Evolutionary conservation across 2,888 invertebrate genomes (phyloP).

Genomic region (Kuschelorhynchus macadamiae): DNA sequence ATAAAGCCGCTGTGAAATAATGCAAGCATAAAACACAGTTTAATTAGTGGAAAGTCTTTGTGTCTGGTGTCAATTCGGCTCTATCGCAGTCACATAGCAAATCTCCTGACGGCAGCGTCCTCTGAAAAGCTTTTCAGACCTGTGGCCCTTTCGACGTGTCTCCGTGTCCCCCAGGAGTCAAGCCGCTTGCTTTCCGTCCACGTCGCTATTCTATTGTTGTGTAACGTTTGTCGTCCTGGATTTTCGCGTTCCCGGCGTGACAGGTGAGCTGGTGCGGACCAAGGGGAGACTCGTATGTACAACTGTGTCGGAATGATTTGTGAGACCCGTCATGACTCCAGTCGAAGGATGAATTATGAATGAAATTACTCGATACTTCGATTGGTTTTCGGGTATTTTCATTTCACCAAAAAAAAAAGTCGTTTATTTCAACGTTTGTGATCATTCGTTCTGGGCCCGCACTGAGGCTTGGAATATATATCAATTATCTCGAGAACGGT

Average conservation of each 20-base stretch:
- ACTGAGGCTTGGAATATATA: too few species aligned
- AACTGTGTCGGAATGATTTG: conserved; percentile 39
- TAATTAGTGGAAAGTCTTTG: neutral
- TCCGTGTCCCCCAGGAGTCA: conserved; percentile 32
- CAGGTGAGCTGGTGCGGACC: conserved; percentile 65
- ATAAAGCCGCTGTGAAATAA: too few species aligned
- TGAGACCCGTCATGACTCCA: conserved; percentile 11
- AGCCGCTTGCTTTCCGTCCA: conserved; percentile 63
- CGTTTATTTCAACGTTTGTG: too few species aligned
- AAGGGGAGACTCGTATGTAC: conserved; percentile 55
- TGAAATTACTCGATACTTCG: conserved; percentile 28
- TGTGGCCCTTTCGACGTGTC: conserved; percentile 35
- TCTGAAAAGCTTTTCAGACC: conserved; percentile 38
- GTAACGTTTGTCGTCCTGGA: conserved; percentile 67
- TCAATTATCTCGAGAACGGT: too few species aligned
- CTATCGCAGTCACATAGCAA: conserved; percentile 38
- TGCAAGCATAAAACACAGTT: neutral
- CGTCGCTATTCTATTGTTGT: conserved; percentile 69
- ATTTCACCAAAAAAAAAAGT: too few species aligned
- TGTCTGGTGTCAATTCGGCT: conserved; percentile 13
- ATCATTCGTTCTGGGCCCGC: too few species aligned
- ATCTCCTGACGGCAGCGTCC: conserved; percentile 38
- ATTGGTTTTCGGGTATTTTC: conserved; percentile 27
- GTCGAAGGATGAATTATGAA: conserved; percentile 31
- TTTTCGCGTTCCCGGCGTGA: conserved; percentile 64